Evolutionary conservation across 2,113 vertebrate species (phyloP), one percentile per base, ranked within the genome.

Genomic region (Odontesthes bonariensis): DNA sequence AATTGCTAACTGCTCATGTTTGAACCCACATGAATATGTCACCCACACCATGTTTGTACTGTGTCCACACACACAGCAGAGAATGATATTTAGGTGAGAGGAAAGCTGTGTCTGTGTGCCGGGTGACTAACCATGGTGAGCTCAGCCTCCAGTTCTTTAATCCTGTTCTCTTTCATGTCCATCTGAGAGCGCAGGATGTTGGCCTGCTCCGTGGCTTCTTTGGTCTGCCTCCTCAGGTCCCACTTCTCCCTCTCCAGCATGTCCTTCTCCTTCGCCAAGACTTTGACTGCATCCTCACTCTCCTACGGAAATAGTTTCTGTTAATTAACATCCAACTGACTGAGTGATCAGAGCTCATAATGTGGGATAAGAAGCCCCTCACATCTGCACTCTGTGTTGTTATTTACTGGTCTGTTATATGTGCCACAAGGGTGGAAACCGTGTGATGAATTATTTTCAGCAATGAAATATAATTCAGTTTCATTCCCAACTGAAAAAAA

Each of bases 71-170:
- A 46, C 1, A 47, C 23, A 49, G 17, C 14, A 54, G 42, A 59
- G 49, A 55, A 54, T 8, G 13, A 61, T 9, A 17, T 38, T 35
- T 23, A 63, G 62, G 58, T 49, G 72, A 62, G 61, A 42, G 12
- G 0, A 52, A 42, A 61, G 66, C 12, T 55, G 22, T 3, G 31
- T 72, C 20, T 22, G 1, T 31, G 20, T 3, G 49, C 40, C 20
- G 33, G 23, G 7, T 65, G 47, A 79, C 96, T 97, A 87, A 98
- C 98, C 98, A 99, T 99, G 88, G 98, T 95, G 84, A 99, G 93
- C 90, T 99, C 98, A 0, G 97, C 98, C 91, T 99, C 98, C 89
- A 99, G 95, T 86, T 99, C 98, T 94, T 99, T 99, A 93, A 98
- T 97, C 63, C 98, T 91, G 95, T 99, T 99, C 93, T 99, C 98